phyloP scores from a whole-genome alignment of 2,113 vertebrate genomes.

The Hiodon tergisus region DNA sequence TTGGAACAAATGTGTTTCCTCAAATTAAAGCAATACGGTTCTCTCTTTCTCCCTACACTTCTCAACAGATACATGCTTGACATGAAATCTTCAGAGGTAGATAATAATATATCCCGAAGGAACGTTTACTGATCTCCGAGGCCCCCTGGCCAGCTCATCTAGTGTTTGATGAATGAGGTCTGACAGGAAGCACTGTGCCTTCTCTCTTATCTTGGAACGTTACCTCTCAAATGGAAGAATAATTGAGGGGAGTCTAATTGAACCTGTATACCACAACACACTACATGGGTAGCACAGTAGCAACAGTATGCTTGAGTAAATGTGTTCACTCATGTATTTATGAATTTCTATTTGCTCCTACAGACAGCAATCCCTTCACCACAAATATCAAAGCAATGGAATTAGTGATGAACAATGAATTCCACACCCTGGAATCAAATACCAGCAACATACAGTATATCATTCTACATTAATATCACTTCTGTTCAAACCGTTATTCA shows the following conservation, averaged over 20 bases:
- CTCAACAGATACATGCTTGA: not conserved
- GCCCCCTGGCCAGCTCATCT: not conserved
- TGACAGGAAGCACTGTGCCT: not conserved
- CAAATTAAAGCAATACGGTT: not conserved
- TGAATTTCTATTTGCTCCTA: not conserved
- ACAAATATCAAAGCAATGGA: no score
- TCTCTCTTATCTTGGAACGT: not conserved
- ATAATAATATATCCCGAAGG: not conserved
- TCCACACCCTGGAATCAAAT: no score
- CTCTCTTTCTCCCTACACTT: not conserved
- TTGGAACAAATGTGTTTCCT: not conserved
- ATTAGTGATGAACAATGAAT: no score
- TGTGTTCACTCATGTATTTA: not conserved
- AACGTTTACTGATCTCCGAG: no score
- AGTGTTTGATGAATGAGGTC: not conserved
- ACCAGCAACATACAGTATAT: not conserved
- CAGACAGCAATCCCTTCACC: not conserved
- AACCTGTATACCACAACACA: not conserved
- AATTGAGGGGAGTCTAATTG: not conserved
- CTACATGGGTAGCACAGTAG: not conserved
- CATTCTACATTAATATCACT: not conserved
- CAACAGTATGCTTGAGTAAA: not conserved
- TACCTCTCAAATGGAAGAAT: constrained; percentile 5
- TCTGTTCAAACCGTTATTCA: not conserved
- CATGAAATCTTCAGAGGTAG: not conserved